Percentiles rank a stretch among this genome's conserved stretches.
Conservation (phyloP, 2,113 vertebrate genomes). For the Oxyruncus cristatus region DNA sequence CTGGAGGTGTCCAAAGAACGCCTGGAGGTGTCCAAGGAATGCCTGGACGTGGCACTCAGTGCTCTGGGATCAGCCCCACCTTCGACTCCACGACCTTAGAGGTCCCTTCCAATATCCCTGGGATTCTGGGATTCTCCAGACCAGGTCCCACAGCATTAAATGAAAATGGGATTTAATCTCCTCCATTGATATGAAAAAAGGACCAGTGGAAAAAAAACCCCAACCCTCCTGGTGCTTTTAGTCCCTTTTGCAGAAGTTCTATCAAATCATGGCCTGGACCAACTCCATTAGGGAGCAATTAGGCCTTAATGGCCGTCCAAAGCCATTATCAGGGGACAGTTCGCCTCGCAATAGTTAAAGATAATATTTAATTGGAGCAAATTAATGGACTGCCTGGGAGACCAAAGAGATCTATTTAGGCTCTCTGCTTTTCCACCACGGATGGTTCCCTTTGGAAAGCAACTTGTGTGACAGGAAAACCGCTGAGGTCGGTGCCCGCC, state of each 20-base stretch:
- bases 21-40: not conserved
- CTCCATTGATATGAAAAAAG: not conserved
- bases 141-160: not conserved
- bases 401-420: conserved; percentile 79
- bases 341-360: conserved; percentile 97
- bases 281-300: conserved; percentile 94
- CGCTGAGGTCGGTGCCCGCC: conserved; percentile 11
- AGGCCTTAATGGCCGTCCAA: conserved; percentile 91
- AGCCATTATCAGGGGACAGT: conserved; percentile 92
- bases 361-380: conserved; percentile 92
- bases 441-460: conserved; percentile 65
- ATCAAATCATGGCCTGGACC: conserved; percentile 85
- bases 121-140: not conserved
- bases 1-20: not conserved
- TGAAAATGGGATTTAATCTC: conserved; percentile 24
- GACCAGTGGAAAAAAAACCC: conserved; percentile 1
- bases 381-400: conserved; percentile 84
- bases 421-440: conserved; percentile 69
- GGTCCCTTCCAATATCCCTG: not conserved
- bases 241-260: conserved; percentile 82
- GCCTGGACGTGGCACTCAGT: not conserved
- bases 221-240: conserved; percentile 58
- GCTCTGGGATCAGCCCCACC: not conserved
- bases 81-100: not conserved
- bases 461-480: conserved; percentile 42